Evolutionary conservation across 2,113 vertebrate species (phyloP).

Genomic region (Pseudopipra pipra): DNA sequence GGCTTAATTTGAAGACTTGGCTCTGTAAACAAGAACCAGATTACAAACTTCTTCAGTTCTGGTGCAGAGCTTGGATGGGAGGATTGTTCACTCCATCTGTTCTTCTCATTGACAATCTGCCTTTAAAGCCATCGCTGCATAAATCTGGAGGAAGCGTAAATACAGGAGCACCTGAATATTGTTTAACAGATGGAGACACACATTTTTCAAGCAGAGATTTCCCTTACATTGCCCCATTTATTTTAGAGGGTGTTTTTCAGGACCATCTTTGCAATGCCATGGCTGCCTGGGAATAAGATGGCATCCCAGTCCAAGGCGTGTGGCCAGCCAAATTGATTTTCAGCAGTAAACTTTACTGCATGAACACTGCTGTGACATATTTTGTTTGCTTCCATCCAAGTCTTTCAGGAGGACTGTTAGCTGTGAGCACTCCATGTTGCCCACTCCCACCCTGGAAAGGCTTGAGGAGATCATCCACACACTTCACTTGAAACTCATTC

Average conservation of each 20-base stretch:
- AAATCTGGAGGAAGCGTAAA: conserved; percentile 56
- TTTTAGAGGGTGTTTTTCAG: conserved; percentile 8
- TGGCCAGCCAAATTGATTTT: neutral
- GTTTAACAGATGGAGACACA: conserved; percentile 38
- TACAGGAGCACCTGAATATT: conserved; percentile 47
- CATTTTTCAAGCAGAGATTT: conserved; percentile 33
- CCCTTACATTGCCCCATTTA: conserved; percentile 1
- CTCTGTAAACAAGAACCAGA: conserved; percentile 40
- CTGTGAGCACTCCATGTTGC: neutral
- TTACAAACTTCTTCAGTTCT: conserved; percentile 46
- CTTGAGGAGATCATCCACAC: neutral
- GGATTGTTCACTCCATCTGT: conserved; percentile 48
- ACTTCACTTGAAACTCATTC: neutral
- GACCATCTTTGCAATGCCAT: neutral
- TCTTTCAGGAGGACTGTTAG: neutral
- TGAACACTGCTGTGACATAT: neutral
- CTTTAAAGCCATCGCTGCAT: conserved; percentile 11
- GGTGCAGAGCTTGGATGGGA: conserved; percentile 34
- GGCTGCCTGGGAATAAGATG: neutral
- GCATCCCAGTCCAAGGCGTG: neutral
- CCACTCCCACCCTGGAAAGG: neutral
- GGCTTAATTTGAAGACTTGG: conserved; percentile 7
- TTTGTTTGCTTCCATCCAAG: neutral
- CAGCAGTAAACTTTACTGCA: neutral
- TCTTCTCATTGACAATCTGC: conserved; percentile 35